Conservation (phyloP, 2,797 vertebrate genomes). For the Crocodylus rhombifer region DNA sequence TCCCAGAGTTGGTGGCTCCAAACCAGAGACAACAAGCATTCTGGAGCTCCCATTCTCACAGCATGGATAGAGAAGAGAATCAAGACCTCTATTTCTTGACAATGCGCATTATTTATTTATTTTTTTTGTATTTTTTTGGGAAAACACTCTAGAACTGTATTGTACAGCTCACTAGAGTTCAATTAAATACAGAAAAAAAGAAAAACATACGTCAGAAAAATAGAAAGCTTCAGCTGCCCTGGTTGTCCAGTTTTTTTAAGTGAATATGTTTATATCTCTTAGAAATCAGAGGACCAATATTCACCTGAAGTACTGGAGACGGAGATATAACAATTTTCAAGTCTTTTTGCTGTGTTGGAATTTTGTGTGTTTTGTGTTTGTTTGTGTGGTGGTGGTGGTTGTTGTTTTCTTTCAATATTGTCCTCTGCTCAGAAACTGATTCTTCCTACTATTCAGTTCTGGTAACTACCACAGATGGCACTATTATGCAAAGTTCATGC, state of each 20-base stretch:
- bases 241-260: neutral
- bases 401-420: neutral
- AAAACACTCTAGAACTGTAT: neutral
- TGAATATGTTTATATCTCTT: neutral
- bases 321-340: neutral
- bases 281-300: neutral
- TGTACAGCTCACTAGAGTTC: neutral
- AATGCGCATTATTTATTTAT: neutral
- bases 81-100: neutral
- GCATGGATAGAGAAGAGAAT: neutral
- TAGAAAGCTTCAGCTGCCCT: neutral
- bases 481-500: neutral
- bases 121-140: neutral
- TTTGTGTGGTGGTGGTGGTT: too few species aligned
- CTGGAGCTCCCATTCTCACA: neutral
- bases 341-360: neutral
- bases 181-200: neutral
- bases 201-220: neutral
- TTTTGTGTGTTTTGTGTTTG: neutral
- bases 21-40: neutral
- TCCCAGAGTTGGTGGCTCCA: too few species aligned
- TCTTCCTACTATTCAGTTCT: neutral
- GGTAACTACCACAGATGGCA: neutral
- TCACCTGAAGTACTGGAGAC: neutral
- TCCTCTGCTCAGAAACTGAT: neutral